Conservation (phyloP, 2,113 vertebrate genomes). For the Patagioenas fasciata region DNA sequence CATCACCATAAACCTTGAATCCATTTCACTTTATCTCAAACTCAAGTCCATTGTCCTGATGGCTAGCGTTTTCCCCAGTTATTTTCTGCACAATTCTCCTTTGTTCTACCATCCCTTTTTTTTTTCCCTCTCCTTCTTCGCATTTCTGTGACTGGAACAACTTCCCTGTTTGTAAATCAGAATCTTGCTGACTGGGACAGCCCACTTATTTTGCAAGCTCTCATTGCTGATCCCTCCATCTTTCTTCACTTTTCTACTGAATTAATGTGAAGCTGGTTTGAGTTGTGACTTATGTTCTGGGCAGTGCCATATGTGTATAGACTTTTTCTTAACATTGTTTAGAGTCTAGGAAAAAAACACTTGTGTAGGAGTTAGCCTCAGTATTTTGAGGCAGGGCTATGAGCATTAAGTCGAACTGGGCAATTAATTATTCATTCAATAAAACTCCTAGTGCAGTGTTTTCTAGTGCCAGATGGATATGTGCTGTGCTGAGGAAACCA, state of each 20-base stretch:
- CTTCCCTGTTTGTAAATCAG: not conserved
- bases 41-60: not conserved
- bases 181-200: not conserved
- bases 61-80: not conserved
- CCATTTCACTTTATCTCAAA: not conserved
- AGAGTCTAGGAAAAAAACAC: not conserved
- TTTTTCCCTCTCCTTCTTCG: not conserved
- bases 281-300: not conserved
- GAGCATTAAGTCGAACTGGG: not conserved
- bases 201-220: not conserved
- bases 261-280: not conserved
- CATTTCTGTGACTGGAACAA: not conserved
- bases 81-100: not conserved
- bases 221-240: not conserved
- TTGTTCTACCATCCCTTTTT: not conserved
- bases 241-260: not conserved
- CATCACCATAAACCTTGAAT: not conserved
- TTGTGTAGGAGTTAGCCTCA: not conserved
- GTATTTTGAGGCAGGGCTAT: not conserved
- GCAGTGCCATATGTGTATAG: not conserved
- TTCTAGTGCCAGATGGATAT: not conserved
- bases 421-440: conserved; percentile 17
- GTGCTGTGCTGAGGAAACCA: not conserved
- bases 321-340: not conserved
- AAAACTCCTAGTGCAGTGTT: not conserved